Percentiles rank a stretch among this genome's conserved stretches.
These are phyloP conservation scores for Kryptolebias ocellatus DNA, from an alignment of 2,797 vertebrate species.

Conservation along the genomic window DNA sequence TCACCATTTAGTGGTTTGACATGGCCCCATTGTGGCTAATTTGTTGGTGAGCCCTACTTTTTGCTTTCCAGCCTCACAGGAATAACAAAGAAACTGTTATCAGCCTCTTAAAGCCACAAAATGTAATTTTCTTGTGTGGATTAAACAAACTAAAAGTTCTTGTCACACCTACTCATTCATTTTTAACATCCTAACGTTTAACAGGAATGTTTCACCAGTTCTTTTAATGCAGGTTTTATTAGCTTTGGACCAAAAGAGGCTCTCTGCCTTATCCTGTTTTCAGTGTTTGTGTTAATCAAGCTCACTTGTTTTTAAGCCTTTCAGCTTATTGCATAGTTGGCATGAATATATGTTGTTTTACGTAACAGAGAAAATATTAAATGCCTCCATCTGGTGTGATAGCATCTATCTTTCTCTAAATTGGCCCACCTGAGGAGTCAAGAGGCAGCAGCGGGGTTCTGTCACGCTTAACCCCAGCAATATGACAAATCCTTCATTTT, in stretches of 20 bases:
- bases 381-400: slow-evolving; percentile 39
- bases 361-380: slow-evolving; percentile 36
- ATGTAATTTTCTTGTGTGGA: slow-evolving; percentile 6
- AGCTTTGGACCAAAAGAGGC: slow-evolving; percentile 1
- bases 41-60: neutral
- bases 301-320: neutral
- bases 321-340: neutral
- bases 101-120: slow-evolving; percentile 1
- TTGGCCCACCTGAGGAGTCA: slow-evolving; percentile 63
- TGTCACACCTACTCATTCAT: neutral
- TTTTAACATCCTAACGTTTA: neutral
- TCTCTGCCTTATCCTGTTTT: neutral
- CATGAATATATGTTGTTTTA: slow-evolving; percentile 9
- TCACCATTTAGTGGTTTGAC: neutral
- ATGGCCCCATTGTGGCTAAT: neutral
- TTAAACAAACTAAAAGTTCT: neutral
- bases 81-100: slow-evolving; percentile 3
- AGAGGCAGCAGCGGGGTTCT: slow-evolving; percentile 49
- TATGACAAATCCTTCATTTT: slow-evolving; percentile 57
- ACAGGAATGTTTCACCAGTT: too few relatives aligned
- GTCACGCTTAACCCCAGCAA: slow-evolving; percentile 41
- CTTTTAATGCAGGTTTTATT: slow-evolving; percentile 6
- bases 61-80: neutral
- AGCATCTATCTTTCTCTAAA: slow-evolving; percentile 51
- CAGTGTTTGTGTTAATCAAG: slow-evolving; percentile 1